Evolutionary conservation across 2,113 vertebrate genomes (phyloP), one percentile per base, ranked within the genome.

Genomic region (Meles meles): DNA sequence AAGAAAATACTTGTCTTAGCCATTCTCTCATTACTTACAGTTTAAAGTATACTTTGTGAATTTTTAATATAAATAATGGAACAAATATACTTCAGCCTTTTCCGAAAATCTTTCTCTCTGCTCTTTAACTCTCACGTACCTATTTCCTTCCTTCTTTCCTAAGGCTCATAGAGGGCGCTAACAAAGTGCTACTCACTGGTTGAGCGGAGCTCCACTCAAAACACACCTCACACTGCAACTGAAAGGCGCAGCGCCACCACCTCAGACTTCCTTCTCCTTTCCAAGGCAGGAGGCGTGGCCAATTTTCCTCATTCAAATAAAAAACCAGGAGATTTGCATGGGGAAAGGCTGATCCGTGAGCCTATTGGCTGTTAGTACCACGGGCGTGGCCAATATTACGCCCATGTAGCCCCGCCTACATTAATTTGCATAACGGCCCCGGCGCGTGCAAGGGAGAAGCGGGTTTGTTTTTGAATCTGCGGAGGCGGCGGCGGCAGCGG

Each of bases 351-450:
- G 96, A 9, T 25, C 74, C 74, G 69, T 5, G 59, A 65, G 80
- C 29, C 57, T 52, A 98, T 97, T 98, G 97, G 98, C 63, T 74
- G 61, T 29, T 1, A 21, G 89, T 52, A 55, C 17, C 23, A 88
- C 13, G 77, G 99, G 99, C 93, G 98, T 96, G 80, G 98, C 42
- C 81, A 88, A 10, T 0, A 3, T 0, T 0, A 72, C 96, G 96
- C 82, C 80, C 97, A 93, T 80, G 14, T 94, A 98, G 90, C 97
- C 93, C 97, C 98, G 96, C 97, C 98, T 3, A 90, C 88, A 0
- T 0, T 92, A 29, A 98, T 99, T 99, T 99, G 99, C 99, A 99
- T 99, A 99, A 98, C 98, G 98, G 98, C 98, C 98, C 88, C 77
- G 93, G 93, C 98, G 98, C 96, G 98, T 98, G 98, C 96, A 97